Evolutionary conservation across 2,888 invertebrate species (phyloP).

Genomic region (Heterodera filipjevi): DNA sequence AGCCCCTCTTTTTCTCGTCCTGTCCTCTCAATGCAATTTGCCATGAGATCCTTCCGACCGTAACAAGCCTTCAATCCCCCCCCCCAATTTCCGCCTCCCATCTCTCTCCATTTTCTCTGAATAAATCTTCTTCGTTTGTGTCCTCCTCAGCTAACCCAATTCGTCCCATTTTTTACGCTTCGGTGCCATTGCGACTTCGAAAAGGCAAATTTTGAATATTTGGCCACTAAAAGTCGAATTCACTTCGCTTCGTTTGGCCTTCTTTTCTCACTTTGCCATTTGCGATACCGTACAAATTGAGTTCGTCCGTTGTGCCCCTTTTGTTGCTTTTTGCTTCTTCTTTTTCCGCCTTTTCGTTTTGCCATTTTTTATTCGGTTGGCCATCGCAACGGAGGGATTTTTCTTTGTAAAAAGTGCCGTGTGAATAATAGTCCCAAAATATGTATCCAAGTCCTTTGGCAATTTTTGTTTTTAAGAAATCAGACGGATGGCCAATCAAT

Average conservation of each 20-base stretch:
- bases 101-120: not conserved
- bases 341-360: not conserved
- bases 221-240: not conserved
- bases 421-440: too few species aligned
- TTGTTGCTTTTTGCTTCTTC: not conserved
- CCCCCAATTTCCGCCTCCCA: not conserved
- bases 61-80: not conserved
- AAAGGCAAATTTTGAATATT: not conserved
- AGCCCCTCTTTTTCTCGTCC: not conserved
- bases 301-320: not conserved
- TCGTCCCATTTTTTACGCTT: not conserved
- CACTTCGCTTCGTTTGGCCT: not conserved
- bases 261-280: not conserved
- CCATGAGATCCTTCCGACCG: conserved; percentile 7
- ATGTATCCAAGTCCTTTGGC: too few species aligned
- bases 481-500: too few species aligned
- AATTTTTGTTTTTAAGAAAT: too few species aligned
- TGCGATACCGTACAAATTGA: not conserved
- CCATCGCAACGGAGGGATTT: not conserved
- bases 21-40: not conserved
- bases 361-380: not conserved
- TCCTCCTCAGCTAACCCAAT: not conserved
- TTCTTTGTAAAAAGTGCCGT: too few species aligned
- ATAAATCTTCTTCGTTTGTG: conserved; percentile 6
- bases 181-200: not conserved